Evolutionary conservation across 2,797 vertebrate genomes (phyloP), one percentile per base, ranked within the genome.

Genomic region (Sylvilagus floridanus): DNA sequence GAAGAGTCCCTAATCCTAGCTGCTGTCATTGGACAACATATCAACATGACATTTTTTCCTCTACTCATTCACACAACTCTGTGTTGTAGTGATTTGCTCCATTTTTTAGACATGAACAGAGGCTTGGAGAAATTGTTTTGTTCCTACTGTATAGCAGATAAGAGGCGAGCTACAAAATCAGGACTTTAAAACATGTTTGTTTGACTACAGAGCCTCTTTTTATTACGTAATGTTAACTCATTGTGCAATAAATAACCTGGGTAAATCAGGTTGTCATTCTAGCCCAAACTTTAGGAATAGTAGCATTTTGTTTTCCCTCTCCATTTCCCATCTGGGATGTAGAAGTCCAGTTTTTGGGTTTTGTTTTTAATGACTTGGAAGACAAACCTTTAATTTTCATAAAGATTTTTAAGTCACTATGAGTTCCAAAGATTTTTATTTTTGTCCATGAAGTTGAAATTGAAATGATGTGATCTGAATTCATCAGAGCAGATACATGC

Each of bases 391-490:
- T 88, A 92, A 30, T 81, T 90, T 60, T 47, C 32, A 72, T 57
- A 71, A 88, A 62, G 22, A 47, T 73, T 12, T 88, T 69, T 84
- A 60, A 83, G 9, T 88, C 63, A 79, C 54, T 90, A 22, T 90
- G 22, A 71, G 7, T 76, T 84, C 13, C 28, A 93, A 95, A 60
- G 0, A 24, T 24, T 92, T 93, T 87, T 85, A 30, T 88, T 95
- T 88, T 69, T 82, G 35, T 91, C 35, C 30, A 26, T 87, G 77
- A 95, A 83, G 52, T 47, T 83, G 75, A 91, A 94, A 72, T 21
- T 35, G 57, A 82, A 89, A 19, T 42, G 17, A 62, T 72, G 24
- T 77, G 54, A 79, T 88, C 13, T 84, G 66, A 47, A 21, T 86
- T 87, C 12, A 69, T 91, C 52, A 76, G 54, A 81, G 19, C 9